phyloP scores from a whole-genome alignment of 2,797 vertebrate genomes.

The Buceros bicornis region DNA sequence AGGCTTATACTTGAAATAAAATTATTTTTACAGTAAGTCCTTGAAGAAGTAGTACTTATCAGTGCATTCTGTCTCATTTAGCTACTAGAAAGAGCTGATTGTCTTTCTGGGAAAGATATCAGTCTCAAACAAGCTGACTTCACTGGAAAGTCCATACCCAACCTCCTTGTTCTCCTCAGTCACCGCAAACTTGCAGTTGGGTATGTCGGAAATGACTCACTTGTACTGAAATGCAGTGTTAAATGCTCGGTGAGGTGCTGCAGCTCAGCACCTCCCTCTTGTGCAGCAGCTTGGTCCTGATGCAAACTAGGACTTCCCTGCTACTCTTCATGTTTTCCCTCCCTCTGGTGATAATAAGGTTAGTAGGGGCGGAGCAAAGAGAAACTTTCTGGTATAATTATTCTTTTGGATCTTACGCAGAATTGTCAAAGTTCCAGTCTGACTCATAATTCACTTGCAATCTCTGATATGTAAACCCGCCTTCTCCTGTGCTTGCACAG shows the following conservation, averaged over 20 bases:
- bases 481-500: neutral
- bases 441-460: neutral
- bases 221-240: neutral
- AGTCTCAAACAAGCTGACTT: conserved; percentile 12
- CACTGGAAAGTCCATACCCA: neutral
- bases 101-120: conserved; percentile 1
- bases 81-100: neutral
- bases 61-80: neutral
- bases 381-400: neutral
- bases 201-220: conserved; percentile 15
- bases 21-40: neutral
- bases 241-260: neutral
- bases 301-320: neutral
- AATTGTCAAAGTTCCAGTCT: neutral
- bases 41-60: neutral
- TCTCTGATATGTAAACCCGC: neutral
- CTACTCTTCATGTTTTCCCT: neutral
- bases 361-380: neutral
- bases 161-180: neutral
- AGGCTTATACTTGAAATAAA: neutral
- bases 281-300: neutral
- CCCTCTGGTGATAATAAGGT: neutral
- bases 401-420: neutral
- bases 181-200: neutral
- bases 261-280: neutral